Conservation (phyloP, 2,888 invertebrate species). For the Folsomia candida region DNA sequence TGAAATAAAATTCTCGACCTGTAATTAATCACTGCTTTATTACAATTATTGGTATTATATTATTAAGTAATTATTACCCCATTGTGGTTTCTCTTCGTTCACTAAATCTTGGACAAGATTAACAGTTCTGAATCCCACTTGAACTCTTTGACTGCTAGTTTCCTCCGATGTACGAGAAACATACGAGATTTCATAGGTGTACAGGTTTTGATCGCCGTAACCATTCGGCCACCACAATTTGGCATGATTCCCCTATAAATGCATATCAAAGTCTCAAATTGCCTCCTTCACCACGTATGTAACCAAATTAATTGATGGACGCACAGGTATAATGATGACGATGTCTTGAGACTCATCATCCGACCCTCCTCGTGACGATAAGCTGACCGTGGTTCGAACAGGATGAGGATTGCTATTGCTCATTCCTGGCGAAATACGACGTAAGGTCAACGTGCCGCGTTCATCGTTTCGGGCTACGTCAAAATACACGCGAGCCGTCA, state of each 20-base stretch:
- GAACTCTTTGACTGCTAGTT: constrained; percentile 58
- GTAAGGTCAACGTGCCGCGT: constrained; percentile 14
- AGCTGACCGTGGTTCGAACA: no score
- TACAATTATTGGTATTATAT: background rate
- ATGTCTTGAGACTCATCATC: constrained; percentile 23
- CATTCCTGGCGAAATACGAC: no score
- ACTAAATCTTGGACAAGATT: constrained; percentile 74
- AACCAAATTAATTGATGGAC: background rate
- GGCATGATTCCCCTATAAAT: constrained; percentile 54
- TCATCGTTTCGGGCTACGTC: constrained; percentile 17
- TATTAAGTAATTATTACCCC: constrained; percentile 15
- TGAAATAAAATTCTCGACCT: constrained; percentile 58
- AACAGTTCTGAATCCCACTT: constrained; percentile 81
- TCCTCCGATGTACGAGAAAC: constrained; percentile 16
- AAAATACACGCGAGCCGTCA: constrained; percentile 42
- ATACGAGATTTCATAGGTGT: constrained; percentile 63
- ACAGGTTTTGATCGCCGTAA: constrained; percentile 72
- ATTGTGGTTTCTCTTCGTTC: constrained; percentile 21
- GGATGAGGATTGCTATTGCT: no score
- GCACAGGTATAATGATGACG: constrained; percentile 23
- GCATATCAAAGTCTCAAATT: background rate
- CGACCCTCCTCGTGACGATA: no score
- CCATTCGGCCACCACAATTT: constrained; percentile 94
- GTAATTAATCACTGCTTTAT: background rate
- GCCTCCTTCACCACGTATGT: background rate